Evolutionary conservation across 2,888 invertebrate genomes (phyloP).

Genomic region (Dexiosoma caninum): DNA sequence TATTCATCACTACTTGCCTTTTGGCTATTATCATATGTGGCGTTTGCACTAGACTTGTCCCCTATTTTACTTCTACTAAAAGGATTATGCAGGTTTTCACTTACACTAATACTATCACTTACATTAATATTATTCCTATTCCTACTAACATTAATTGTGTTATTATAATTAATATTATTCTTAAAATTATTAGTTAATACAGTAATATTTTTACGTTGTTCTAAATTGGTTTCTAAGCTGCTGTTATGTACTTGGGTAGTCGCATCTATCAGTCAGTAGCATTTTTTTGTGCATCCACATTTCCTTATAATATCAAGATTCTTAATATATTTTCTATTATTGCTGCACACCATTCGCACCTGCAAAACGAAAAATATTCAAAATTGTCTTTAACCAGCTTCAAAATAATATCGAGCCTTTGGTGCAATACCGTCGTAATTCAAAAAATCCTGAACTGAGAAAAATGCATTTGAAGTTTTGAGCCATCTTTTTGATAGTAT

Average conservation of each 20-base stretch:
- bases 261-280: constrained; percentile 85
- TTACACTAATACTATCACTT: constrained; percentile 68
- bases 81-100: constrained; percentile 64
- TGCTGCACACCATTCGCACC: constrained; percentile 93
- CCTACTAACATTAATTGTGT: constrained; percentile 68
- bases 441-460: no score
- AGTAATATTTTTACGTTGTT: constrained; percentile 71
- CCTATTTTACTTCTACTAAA: constrained; percentile 67
- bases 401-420: no score
- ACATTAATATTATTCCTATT: constrained; percentile 66
- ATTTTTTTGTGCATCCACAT: constrained; percentile 96
- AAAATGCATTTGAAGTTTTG: no score
- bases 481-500: no score
- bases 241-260: constrained; percentile 79
- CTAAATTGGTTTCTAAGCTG: constrained; percentile 78
- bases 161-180: constrained; percentile 68
- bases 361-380: constrained; percentile 73
- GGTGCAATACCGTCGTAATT: no score
- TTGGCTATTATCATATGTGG: constrained; percentile 53
- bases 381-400: not conserved
- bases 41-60: constrained; percentile 26
- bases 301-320: constrained; percentile 97
- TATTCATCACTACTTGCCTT: constrained; percentile 45
- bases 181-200: constrained; percentile 68
- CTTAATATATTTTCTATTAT: constrained; percentile 95